These are phyloP conservation scores for Plecotus auritus DNA, from an alignment of 2,113 vertebrate genomes.

Conservation along the genomic window DNA sequence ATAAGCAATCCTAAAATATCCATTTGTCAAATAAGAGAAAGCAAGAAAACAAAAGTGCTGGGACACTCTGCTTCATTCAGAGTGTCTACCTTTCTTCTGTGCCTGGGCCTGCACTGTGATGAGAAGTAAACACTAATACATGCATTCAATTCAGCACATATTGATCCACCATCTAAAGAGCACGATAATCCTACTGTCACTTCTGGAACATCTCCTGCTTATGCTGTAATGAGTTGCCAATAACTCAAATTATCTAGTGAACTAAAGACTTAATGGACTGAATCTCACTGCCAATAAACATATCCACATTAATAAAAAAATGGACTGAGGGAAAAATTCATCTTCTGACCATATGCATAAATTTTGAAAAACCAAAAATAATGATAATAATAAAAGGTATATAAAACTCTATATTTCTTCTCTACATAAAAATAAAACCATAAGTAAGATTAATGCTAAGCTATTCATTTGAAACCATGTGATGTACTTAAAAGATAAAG, in stretches of 20 bases:
- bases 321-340: not conserved
- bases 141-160: not conserved
- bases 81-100: not conserved
- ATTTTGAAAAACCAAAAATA: not conserved
- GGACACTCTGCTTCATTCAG: not conserved
- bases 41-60: not conserved
- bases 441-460: not conserved
- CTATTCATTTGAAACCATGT: constrained; percentile 7
- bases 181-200: not conserved
- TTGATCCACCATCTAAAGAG: not conserved
- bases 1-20: not conserved
- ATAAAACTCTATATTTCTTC: not conserved
- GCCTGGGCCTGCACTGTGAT: not conserved
- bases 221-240: constrained; percentile 3
- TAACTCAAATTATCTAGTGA: constrained; percentile 10
- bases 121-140: not conserved
- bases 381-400: not conserved
- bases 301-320: constrained; percentile 32
- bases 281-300: constrained; percentile 35
- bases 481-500: not conserved
- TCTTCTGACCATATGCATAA: not conserved
- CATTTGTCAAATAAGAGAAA: not conserved
- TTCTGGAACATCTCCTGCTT: not conserved
- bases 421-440: not conserved
- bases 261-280: not conserved